These are phyloP conservation scores for Ceratitis capitata DNA, from an alignment of 1,140 invertebrate genomes.

Conservation along the genomic window DNA sequence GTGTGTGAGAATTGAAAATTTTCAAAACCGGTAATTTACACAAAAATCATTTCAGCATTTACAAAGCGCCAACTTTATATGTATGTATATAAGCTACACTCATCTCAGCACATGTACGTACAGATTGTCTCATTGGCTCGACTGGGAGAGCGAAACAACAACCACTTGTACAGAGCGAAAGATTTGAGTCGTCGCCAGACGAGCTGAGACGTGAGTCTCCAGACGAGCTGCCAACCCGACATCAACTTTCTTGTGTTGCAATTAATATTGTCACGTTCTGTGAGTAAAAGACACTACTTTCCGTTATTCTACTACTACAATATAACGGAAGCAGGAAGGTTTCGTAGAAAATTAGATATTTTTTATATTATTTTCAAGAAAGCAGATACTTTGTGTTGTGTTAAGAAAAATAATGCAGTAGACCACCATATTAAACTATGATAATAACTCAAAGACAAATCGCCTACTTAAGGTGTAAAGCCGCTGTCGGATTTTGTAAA, in stretches of 20 bases:
- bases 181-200: background rate
- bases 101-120: too few species aligned
- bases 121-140: background rate
- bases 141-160: background rate
- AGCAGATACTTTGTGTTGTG: too few species aligned
- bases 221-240: background rate
- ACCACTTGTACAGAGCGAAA: background rate
- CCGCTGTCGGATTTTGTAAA: too few species aligned
- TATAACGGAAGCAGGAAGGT: background rate
- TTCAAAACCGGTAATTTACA: constrained; percentile 12
- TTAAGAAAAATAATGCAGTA: too few species aligned
- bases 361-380: too few species aligned
- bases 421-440: too few species aligned
- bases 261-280: background rate
- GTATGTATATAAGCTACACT: too few species aligned
- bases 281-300: background rate
- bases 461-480: too few species aligned
- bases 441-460: too few species aligned
- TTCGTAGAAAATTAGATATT: too few species aligned
- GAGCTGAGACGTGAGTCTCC: background rate
- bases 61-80: too few species aligned
- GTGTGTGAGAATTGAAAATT: background rate
- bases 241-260: background rate
- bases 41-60: too few species aligned
- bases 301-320: background rate